Base-by-base conservation (phyloP, 2,888 invertebrate species). In the Smittia aterrima region DNA sequence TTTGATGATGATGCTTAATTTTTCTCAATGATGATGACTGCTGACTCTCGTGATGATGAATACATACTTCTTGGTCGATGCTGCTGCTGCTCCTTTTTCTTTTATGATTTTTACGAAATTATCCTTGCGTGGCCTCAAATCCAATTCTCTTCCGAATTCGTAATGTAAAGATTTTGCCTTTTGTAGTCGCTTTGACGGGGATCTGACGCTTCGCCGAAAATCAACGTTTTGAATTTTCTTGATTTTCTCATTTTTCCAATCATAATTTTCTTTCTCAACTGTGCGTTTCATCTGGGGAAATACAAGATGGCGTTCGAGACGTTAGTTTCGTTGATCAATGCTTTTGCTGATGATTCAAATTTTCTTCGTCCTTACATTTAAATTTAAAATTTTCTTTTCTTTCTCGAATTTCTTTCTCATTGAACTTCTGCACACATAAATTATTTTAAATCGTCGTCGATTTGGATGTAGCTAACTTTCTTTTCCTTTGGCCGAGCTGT, bases 381-480 rank as follows among this genome's bases (percentile, higher is more conserved):
- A 62, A 27, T 66, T 13, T 24, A 2, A 18, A 24, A 25, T 66
- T 32, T 66, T 25, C 20, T 20, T 24, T 62, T 62, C 4, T 27
- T 68, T 68, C 1, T 18, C 11, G 20, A 2, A 27, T 16, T 20
- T 53, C 22, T 24, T 18, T 54, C 20, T 13, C 13, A 11, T 6
- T n/a, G 18, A 20, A 18, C 67, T 27, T 66, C 13, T 7, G 25
- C 66, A 66, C 24, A 47, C 47, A 38, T n/a, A 74, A 64, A 74
- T 74, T 16, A 41, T 66, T 40, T 72, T 72, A 58, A 62, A 72
- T 66, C 74, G 64, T 24, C 24, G 66, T 74, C 74, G 66, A 74
- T 74, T 74, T 74, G 74, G 74, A 74, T 74, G 74, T 74, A 74
- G 66, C 66, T 74, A 74, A 74, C 41, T 13, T 41, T 41, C 20